Base-by-base conservation (phyloP, 2,797 vertebrate species). In the Sciurus vulgaris region DNA sequence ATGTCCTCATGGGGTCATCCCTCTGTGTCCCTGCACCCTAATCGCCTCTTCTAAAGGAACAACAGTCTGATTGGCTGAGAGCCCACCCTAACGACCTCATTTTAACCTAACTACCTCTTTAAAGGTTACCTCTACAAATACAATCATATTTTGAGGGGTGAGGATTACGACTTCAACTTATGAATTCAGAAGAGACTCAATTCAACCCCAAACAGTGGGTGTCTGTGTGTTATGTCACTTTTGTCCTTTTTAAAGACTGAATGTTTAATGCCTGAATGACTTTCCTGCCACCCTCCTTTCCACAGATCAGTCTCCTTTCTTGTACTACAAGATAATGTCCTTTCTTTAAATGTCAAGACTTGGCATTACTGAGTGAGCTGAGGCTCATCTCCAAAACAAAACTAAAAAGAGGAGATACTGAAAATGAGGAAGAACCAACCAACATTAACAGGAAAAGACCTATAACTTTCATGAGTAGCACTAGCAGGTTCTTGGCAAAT, bases 91-190 rank as follows among this genome's bases (percentile, higher is more conserved):
- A 61, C 18, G 44, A 61, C 47, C 41, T 85, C 35, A 63, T 61
- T 94, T 91, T 91, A 74, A 89, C 54, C 73, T 87, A 92, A 77
- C 44, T 72, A 63, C 3, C 33, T 78, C 22, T 73, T 94, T 72
- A 70, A 90, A 51, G 33, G 20, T 61, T 35, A 11, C 38, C 7
- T 65, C 22, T 81, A 33, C n/a, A 89, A 95, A 84, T 81, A 65
- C 4, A 76, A 49, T 47, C 72, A 93, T 35, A 44, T 87, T 81
- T 59, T 67, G 13, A 63, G 22, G 7, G 26, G 7, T 70, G 7
- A 4, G 22, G 12, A 35, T 73, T 95, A 61, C 30, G 38, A 56
- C 24, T 77, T 93, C n/a, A 91, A 67, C 11, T 84, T 28, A 77
- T 1, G 13, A 67, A 95, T 24, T 15, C 49, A 24, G 4, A 17